Conservation (phyloP, 2,888 invertebrate species). For the Eurois occulta region DNA sequence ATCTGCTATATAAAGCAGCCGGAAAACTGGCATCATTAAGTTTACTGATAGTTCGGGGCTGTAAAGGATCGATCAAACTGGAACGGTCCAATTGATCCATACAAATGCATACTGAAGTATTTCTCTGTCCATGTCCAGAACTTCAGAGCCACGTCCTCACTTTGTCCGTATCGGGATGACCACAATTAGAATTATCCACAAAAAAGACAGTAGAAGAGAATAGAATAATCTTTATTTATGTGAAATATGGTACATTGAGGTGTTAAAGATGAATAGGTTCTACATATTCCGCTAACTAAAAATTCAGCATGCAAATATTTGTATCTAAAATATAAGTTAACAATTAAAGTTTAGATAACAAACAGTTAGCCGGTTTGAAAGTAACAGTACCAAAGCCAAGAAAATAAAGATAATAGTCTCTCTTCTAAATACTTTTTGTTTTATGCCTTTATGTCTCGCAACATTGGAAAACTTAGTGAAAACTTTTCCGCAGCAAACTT, state of each 20-base stretch:
- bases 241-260: no score
- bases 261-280: no score
- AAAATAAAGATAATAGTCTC: neutral
- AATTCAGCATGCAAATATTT: no score
- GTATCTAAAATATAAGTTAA: no score
- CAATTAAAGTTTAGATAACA: no score
- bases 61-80: neutral
- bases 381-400: neutral
- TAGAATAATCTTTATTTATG: no score
- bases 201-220: no score
- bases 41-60: neutral
- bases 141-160: neutral
- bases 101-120: neutral
- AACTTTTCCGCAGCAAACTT: slow-evolving; percentile 19
- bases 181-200: neutral
- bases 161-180: neutral
- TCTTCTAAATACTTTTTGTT: slow-evolving; percentile 7
- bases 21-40: neutral
- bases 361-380: neutral
- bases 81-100: neutral
- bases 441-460: no score
- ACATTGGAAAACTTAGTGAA: slow-evolving; percentile 8
- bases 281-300: no score
- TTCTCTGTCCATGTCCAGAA: neutral
- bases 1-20: neutral